Evolutionary conservation across 2,113 vertebrate species (phyloP).

Genomic region (Chionomys nivalis): DNA sequence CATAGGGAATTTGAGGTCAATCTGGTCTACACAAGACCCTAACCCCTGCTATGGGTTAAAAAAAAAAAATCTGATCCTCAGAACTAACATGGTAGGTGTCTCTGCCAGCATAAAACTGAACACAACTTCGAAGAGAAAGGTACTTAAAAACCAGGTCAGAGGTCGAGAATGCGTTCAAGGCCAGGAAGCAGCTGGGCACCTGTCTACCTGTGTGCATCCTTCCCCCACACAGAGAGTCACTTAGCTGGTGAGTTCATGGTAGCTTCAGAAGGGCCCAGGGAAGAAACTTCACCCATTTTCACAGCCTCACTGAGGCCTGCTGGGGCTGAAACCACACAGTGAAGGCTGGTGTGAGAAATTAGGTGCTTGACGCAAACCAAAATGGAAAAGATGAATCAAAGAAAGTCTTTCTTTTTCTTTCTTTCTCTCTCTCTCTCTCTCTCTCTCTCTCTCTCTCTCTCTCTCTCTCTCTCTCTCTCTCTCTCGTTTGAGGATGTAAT

Average conservation of each 20-base stretch:
- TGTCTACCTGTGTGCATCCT: background rate
- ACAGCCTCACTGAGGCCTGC: background rate
- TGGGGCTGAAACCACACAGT: conserved; percentile 46
- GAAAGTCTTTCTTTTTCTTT: background rate
- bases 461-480: too few relatives aligned
- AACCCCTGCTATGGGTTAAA: background rate
- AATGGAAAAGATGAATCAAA: conserved; percentile 71
- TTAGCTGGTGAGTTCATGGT: background rate
- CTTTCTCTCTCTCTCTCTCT: background rate
- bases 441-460: background rate
- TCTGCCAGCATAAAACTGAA: background rate
- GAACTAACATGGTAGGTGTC: background rate
- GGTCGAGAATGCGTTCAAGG: background rate
- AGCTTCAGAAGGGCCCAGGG: background rate
- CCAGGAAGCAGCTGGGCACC: background rate
- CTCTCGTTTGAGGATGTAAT: conserved; percentile 9
- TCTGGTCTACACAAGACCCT: background rate
- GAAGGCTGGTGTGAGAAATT: background rate
- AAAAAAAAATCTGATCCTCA: background rate
- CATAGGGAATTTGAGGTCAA: too few relatives aligned
- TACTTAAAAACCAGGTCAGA: background rate
- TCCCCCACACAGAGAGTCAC: background rate
- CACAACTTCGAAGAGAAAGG: background rate
- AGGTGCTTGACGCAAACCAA: conserved; percentile 47
- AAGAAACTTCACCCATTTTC: conserved; percentile 36